Evolutionary conservation across 2,113 vertebrate genomes (phyloP), one percentile per base, ranked within the genome.

Genomic region (Pluvianellus socialis): DNA sequence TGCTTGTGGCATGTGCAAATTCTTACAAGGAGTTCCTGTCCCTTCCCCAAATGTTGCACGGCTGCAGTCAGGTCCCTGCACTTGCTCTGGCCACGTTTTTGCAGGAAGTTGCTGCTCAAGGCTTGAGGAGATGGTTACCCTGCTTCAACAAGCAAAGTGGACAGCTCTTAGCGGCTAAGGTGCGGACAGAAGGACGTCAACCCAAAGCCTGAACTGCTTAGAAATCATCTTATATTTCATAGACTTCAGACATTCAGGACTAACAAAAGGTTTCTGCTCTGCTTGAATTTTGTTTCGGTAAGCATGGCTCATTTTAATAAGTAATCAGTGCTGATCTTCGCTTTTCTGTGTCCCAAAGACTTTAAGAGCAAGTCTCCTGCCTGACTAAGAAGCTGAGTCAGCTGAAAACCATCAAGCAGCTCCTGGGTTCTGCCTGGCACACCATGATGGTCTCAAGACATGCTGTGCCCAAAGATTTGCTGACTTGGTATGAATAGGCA

Each of bases 381-480:
- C n/a, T 65, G 63, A 23, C n/a, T 40, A 62, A 66, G 44, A 49
- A 26, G 24, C 38, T 58, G 13, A 65, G 35, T 18, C 17, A 35
- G 50, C 32, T 70, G 55, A 71, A 65, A 86, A 32, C 38, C 44
- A 55, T 16, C 52, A 33, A 35, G 58, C 47, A 62, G 42, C 47
- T 72, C 65, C 58, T 38, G 27, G 19, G 49, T 45, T 75, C 50
- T 71, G 8, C 44, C 53, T 56, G 42, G 26, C 12, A 33, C 47
- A 17, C 6, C 2, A 4, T n/a, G 35, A 33, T 4, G 13, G 45
- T 6, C 2, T 5, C n/a, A 49, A 38, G 62, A 49, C 1, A 2
- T 13, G 16, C 27, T 2, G 1, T 28, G 58, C 20, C 52, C 63
- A 53, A 50, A 14, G 45, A 28, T n/a, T 49, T 79, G 44, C 18